These are phyloP conservation scores for Scartelaos histophorus DNA, from an alignment of 2,113 vertebrate genomes.

Conservation along the genomic window DNA sequence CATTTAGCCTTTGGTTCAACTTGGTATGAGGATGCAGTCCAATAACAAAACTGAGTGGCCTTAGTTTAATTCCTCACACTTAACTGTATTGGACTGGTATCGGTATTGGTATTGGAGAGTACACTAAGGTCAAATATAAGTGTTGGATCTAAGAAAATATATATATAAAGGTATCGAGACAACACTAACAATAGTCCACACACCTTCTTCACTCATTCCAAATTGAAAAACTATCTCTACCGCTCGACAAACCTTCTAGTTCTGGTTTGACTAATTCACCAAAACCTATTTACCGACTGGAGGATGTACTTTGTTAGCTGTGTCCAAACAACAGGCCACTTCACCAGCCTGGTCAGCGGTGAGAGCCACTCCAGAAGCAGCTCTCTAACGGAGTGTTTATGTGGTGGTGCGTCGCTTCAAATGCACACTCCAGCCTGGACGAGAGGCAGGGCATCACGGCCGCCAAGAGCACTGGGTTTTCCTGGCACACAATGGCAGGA, in stretches of 20 bases:
- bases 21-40: too few species aligned
- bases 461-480: constrained; percentile 74
- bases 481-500: constrained; percentile 89
- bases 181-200: too few species aligned
- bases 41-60: too few species aligned
- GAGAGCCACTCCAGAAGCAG: constrained; percentile 51
- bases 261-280: constrained; percentile 32
- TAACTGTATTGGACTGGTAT: too few species aligned
- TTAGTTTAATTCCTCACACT: too few species aligned
- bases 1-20: too few species aligned
- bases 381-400: constrained; percentile 7
- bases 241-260: constrained; percentile 33
- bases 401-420: constrained; percentile 23
- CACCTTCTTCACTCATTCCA: constrained; percentile 18
- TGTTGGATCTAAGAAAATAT: too few species aligned
- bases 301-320: constrained; percentile 29
- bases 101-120: too few species aligned
- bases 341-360: constrained; percentile 49
- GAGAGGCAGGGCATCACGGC: constrained; percentile 58
- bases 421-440: constrained; percentile 44
- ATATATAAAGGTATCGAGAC: too few species aligned
- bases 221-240: constrained; percentile 42
- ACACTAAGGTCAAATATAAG: too few species aligned
- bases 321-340: constrained; percentile 21
- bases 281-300: constrained; percentile 33